Evolutionary conservation across 2,797 vertebrate genomes (phyloP), one percentile per base, ranked within the genome.

Genomic region (Chloroceryle inda): DNA sequence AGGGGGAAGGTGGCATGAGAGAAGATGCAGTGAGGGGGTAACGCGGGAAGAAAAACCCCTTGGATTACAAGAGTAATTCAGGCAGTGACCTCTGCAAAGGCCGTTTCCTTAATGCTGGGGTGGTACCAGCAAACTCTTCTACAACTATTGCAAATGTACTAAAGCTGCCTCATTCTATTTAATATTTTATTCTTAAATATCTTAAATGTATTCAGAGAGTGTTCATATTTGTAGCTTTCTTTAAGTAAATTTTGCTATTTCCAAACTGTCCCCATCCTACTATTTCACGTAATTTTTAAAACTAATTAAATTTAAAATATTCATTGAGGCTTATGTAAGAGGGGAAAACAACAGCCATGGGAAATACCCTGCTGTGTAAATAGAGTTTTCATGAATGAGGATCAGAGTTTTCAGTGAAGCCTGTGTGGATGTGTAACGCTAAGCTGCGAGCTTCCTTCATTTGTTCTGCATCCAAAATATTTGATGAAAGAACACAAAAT

Each of bases 401-500:
- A 59, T 94, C 88, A 50, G 58, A 47, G 79, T 92, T 88, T 84
- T 86, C 82, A 94, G 77, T 11, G n/a, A 95, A 92, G 85, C 81
- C 68, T 13, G 10, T 64, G 88, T 94, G 78, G 88, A 93, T 45
- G 84, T 83, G 50, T 86, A 63, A 92, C 10, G 4, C 66, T 78
- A 72, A 94, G 64, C 89, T 20, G 38, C 84, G 62, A 79, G 72
- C 88, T 97, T 63, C 82, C 88, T 95, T 91, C 83, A 82, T 94
- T 97, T 97, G 82, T 97, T 94, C 74, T 78, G 42, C 92, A 63
- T 94, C 88, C 71, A 95, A 89, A 69, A 71, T 85, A 47, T 92
- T 94, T 96, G 96, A 90, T 89, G 87, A 87, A 89, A 93, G 92
- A 82, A 38, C 84, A 92, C 74, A 93, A 96, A 96, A 95, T 96